Evolutionary conservation across 2,888 invertebrate genomes (phyloP).

Genomic region (Steromphala cineraria): DNA sequence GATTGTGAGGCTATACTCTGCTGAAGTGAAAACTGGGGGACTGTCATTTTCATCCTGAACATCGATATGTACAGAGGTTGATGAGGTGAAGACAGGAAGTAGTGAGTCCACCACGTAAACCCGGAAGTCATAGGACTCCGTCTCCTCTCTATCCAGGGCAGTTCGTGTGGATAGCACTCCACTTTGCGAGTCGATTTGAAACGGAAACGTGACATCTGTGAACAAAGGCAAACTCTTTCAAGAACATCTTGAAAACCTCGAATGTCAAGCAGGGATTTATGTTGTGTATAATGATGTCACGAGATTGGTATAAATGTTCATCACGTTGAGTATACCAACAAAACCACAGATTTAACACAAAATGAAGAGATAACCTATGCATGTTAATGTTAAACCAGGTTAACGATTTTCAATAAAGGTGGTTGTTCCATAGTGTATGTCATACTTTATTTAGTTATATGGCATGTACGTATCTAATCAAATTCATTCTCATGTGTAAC

Average conservation of each 20-base stretch:
- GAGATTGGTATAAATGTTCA: no score
- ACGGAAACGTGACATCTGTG: neutral
- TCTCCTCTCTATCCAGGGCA: neutral
- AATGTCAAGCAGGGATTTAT: no score
- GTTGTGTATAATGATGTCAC: no score
- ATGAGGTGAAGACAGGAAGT: neutral
- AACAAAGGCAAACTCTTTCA: neutral
- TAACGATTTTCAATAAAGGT: no score
- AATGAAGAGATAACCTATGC: no score
- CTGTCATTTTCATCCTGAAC: slow-evolving; percentile 87
- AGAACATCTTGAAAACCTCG: neutral
- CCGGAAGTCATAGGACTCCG: neutral
- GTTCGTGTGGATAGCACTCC: neutral
- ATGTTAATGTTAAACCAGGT: no score
- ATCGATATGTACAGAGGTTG: neutral
- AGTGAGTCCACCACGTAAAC: neutral
- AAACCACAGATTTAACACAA: no score
- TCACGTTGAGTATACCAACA: no score
- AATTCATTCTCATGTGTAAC: no score
- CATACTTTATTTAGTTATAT: no score
- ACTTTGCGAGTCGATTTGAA: neutral
- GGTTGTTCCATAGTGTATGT: no score
- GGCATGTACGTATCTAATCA: no score
- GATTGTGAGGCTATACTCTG: neutral
- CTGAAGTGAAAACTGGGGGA: slow-evolving; percentile 86